These are phyloP conservation scores for Lepas anatifera DNA, from an alignment of 2,888 invertebrate species.

Conservation along the genomic window DNA sequence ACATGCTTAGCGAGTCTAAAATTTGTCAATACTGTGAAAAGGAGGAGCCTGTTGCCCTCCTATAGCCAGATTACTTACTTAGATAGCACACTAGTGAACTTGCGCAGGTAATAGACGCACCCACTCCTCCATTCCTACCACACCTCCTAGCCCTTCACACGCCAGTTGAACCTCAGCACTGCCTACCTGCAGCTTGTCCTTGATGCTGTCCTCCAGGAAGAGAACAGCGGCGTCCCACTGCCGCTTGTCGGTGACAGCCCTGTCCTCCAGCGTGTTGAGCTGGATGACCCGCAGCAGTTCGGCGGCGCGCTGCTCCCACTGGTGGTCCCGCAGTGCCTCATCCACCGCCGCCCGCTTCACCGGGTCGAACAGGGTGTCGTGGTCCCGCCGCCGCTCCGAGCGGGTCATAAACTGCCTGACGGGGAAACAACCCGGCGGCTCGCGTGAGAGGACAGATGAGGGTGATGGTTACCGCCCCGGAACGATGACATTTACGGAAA, in stretches of 20 bases:
- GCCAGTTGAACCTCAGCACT: too few relatives aligned
- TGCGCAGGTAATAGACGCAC: too few relatives aligned
- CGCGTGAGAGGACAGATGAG: not conserved
- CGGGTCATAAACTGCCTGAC: slow-evolving; percentile 20
- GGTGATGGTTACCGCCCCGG: not conserved
- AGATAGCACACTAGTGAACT: too few relatives aligned
- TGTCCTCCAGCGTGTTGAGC: slow-evolving; percentile 82
- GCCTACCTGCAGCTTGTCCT: slow-evolving; percentile 50
- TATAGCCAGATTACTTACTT: too few relatives aligned
- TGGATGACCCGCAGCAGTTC: slow-evolving; percentile 87
- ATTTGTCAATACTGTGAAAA: too few relatives aligned
- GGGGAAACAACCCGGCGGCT: not conserved
- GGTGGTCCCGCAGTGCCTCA: slow-evolving; percentile 70
- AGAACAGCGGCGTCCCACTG: slow-evolving; percentile 89
- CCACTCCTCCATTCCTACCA: too few relatives aligned
- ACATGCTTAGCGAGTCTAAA: too few relatives aligned
- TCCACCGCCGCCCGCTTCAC: slow-evolving; percentile 78
- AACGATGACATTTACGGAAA: too few relatives aligned
- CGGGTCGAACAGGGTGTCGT: slow-evolving; percentile 80
- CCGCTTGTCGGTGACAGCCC: slow-evolving; percentile 65
- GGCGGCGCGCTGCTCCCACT: slow-evolving; percentile 78
- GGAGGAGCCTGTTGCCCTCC: too few relatives aligned
- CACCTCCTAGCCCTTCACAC: too few relatives aligned
- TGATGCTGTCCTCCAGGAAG: slow-evolving; percentile 74
- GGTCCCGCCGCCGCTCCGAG: slow-evolving; percentile 49